phyloP scores from a whole-genome alignment of 2,888 invertebrate genomes.

The Eupithecia dodoneata region DNA sequence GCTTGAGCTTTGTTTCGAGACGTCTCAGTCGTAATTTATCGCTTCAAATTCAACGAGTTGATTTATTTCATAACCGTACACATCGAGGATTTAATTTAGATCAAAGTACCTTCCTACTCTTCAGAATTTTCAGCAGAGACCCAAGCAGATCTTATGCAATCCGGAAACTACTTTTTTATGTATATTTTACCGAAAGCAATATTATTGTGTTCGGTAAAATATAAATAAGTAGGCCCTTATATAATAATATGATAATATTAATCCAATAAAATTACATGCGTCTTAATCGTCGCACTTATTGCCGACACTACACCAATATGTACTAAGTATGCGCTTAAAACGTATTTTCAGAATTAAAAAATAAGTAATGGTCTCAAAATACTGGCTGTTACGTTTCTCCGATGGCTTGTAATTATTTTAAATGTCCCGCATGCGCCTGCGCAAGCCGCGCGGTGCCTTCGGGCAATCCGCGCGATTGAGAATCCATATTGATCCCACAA shows the following conservation, averaged over 20 bases:
- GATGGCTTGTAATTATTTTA: conserved; percentile 85
- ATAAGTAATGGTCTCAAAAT: conserved; percentile 84
- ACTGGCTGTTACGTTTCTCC: conserved; percentile 81
- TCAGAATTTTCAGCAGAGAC: background rate
- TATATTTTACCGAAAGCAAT: too few species aligned
- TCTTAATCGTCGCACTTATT: conserved; percentile 71
- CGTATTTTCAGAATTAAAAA: conserved; percentile 80
- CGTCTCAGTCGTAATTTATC: conserved; percentile 36
- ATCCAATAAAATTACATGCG: conserved; percentile 62
- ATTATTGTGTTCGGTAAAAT: conserved; percentile 24
- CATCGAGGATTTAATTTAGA: background rate
- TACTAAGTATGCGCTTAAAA: conserved; percentile 75
- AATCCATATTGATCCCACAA: conserved; percentile 76
- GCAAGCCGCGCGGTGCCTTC: conserved; percentile 58
- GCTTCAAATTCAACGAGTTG: conserved; percentile 32
- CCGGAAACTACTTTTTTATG: background rate
- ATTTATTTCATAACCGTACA: conserved; percentile 29
- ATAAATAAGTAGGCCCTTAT: conserved; percentile 52
- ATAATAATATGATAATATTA: conserved; percentile 54
- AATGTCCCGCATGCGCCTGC: conserved; percentile 78
- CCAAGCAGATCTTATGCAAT: background rate
- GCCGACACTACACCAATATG: conserved; percentile 67
- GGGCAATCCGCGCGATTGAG: conserved; percentile 74
- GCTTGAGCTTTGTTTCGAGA: conserved; percentile 70
- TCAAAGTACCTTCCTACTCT: background rate